A percentile compares a stretch with the other conserved stretches of the same genome.
Conservation (phyloP, 2,888 invertebrate genomes). For the Nomada flava region DNA sequence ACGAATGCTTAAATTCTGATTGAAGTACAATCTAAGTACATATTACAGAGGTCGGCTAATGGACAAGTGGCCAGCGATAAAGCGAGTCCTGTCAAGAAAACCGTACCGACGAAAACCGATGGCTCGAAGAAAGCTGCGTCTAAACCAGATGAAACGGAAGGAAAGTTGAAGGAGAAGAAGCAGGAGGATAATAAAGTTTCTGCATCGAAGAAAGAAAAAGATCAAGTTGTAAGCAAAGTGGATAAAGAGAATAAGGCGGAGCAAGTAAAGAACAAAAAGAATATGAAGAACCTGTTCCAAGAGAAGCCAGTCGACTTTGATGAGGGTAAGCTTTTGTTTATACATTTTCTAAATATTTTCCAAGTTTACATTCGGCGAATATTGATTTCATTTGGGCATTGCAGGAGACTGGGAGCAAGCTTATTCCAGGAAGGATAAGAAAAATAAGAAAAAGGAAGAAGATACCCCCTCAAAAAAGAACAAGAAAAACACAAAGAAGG, state of each 20-base stretch:
- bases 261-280: slow-evolving; percentile 87
- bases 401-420: slow-evolving; percentile 89
- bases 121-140: slow-evolving; percentile 86
- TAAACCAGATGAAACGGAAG: slow-evolving; percentile 83
- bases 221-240: slow-evolving; percentile 71
- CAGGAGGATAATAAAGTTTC: slow-evolving; percentile 86
- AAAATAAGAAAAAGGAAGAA: slow-evolving; percentile 88
- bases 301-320: slow-evolving; percentile 91
- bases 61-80: slow-evolving; percentile 86
- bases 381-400: slow-evolving; percentile 41
- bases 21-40: background rate
- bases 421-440: slow-evolving; percentile 90
- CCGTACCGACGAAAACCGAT: slow-evolving; percentile 78
- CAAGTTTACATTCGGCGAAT: background rate
- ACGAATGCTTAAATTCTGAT: background rate
- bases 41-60: slow-evolving; percentile 88
- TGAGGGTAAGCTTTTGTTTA: slow-evolving; percentile 85
- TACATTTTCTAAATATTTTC: background rate
- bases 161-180: slow-evolving; percentile 84
- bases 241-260: slow-evolving; percentile 85
- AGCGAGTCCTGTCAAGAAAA: slow-evolving; percentile 86
- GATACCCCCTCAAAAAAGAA: slow-evolving; percentile 85
- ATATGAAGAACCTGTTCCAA: slow-evolving; percentile 85
- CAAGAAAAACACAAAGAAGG: slow-evolving; percentile 85
- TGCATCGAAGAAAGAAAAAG: slow-evolving; percentile 80